These are phyloP conservation scores for Embiotoca jacksoni DNA, from an alignment of 2,113 vertebrate genomes.

Conservation along the genomic window DNA sequence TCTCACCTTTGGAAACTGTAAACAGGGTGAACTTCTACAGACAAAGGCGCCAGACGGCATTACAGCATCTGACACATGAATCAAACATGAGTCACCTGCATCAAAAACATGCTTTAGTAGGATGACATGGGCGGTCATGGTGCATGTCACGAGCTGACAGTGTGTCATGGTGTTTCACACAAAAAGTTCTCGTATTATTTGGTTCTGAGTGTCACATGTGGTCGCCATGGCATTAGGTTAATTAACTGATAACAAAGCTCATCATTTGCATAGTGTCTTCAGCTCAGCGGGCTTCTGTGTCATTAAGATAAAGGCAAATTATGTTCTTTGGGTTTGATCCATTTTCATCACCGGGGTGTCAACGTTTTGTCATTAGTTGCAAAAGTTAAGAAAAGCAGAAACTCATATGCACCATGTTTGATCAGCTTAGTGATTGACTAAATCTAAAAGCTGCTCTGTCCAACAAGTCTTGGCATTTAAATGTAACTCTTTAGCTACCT, in stretches of 20 bases:
- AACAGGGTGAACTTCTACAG: neutral
- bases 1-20: neutral
- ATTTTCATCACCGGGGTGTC: slow-evolving; percentile 8
- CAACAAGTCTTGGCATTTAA: slow-evolving; percentile 20
- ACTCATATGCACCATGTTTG: neutral
- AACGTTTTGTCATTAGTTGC: slow-evolving; percentile 5
- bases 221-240: slow-evolving; percentile 23
- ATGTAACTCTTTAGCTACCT: no score
- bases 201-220: slow-evolving; percentile 12
- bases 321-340: neutral
- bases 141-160: slow-evolving; percentile 9
- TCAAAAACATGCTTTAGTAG: neutral
- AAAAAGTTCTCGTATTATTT: slow-evolving; percentile 10
- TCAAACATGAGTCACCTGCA: slow-evolving; percentile 5
- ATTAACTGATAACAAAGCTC: slow-evolving; percentile 28
- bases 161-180: slow-evolving; percentile 1
- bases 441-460: neutral
- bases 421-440: no score
- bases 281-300: slow-evolving; percentile 16
- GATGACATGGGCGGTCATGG: neutral
- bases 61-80: slow-evolving; percentile 22
- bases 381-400: neutral
- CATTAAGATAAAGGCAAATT: slow-evolving; percentile 9
- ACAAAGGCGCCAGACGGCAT: slow-evolving; percentile 18
- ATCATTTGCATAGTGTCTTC: neutral